These are phyloP conservation scores for Stomatorhinus walkeri DNA, from an alignment of 2,797 vertebrate species.

Conservation along the genomic window DNA sequence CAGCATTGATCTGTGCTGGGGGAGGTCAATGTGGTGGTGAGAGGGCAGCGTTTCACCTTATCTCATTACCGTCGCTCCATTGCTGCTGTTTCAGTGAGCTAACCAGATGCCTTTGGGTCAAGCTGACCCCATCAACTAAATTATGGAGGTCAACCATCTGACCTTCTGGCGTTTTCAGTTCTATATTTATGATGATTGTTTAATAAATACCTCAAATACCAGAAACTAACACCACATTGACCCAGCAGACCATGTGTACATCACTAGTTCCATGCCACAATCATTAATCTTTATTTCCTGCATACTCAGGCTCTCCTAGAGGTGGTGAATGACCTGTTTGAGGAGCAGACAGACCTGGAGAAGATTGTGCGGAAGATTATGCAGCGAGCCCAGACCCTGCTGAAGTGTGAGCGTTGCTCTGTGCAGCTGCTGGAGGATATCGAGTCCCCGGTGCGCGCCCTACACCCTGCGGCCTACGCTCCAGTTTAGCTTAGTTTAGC, in stretches of 20 bases:
- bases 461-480: constrained; percentile 1
- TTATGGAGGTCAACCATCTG: background rate
- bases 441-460: constrained; percentile 80
- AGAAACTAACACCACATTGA: background rate
- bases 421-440: constrained; percentile 95
- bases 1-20: constrained; percentile 52
- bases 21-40: constrained; percentile 46
- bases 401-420: constrained; percentile 95
- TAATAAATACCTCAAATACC: background rate
- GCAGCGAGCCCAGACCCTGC: constrained; percentile 91
- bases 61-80: background rate
- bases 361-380: constrained; percentile 99
- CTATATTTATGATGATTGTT: background rate
- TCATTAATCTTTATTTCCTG: background rate
- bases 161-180: background rate
- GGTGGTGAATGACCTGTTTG: constrained; percentile 98
- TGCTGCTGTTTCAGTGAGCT: background rate
- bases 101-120: background rate
- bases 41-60: constrained; percentile 28
- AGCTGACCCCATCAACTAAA: background rate
- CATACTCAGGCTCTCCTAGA: constrained; percentile 82
- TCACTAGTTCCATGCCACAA: background rate
- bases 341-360: constrained; percentile 97
- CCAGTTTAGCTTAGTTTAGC: background rate
- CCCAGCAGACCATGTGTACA: background rate